phyloP scores from a whole-genome alignment of 1,140 invertebrate species.

The Atopsyche davidsoni region DNA sequence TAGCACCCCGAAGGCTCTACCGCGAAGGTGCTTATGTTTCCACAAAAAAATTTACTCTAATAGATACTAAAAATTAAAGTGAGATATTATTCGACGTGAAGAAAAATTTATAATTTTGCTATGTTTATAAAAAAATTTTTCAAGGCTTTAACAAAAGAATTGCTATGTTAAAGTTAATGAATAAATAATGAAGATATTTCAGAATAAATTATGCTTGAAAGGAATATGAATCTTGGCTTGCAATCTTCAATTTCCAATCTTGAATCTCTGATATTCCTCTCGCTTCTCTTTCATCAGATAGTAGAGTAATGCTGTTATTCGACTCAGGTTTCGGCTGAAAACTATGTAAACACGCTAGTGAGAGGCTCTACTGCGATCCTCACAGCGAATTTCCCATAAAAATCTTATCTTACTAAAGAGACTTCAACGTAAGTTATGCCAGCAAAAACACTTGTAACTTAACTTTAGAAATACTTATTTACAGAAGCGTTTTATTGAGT shows the following conservation, averaged over 20 bases:
- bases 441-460: constrained; percentile 24
- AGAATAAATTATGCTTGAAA: neutral
- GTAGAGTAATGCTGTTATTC: constrained; percentile 28
- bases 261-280: neutral
- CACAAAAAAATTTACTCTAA: no score
- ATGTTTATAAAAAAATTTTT: no score
- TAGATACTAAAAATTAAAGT: no score
- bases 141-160: no score
- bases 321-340: constrained; percentile 27
- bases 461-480: no score
- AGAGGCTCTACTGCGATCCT: constrained; percentile 4
- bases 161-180: no score
- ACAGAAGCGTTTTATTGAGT: no score
- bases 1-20: no score
- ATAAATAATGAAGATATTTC: no score
- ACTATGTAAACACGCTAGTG: constrained; percentile 28
- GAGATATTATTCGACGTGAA: no score
- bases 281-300: constrained; percentile 8
- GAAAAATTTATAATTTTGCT: no score
- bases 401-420: constrained; percentile 13
- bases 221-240: neutral
- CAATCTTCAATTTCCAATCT: neutral
- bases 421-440: constrained; percentile 22
- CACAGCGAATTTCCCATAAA: constrained; percentile 8
- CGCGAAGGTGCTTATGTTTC: no score